Conservation (phyloP, 30 jellyfish, hydroid and myxozoan genomes). For the Hydra vulgaris region DNA sequence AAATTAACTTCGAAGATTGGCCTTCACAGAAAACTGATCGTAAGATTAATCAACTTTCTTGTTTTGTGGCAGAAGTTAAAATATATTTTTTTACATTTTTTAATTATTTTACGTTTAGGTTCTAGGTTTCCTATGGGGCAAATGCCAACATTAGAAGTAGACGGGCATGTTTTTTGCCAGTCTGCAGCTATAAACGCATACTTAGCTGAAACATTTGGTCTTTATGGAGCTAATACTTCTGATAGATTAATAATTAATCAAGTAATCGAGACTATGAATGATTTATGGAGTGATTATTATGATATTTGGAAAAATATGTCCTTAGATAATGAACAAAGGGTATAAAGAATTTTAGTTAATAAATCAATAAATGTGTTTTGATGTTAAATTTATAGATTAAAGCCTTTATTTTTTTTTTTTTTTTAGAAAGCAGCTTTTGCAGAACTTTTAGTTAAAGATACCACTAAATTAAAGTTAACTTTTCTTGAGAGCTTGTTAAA, state of each 20-base stretch:
- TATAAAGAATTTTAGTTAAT: too few relatives aligned
- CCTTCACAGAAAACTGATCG: constrained; percentile 13
- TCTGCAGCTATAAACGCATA: background rate
- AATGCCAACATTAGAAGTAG: constrained; percentile 7
- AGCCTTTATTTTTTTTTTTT: too few relatives aligned
- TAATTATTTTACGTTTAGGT: background rate
- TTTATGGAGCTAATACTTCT: background rate
- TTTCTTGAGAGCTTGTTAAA: constrained; percentile 7
- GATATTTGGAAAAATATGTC: background rate
- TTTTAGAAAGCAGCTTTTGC: background rate
- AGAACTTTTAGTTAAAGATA: background rate
- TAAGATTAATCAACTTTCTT: background rate
- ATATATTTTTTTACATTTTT: background rate
- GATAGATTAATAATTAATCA: background rate
- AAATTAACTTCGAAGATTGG: constrained; percentile 12
- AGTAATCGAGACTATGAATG: background rate
- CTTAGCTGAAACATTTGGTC: background rate
- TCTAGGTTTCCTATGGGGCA: background rate
- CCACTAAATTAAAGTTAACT: background rate
- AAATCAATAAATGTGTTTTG: too few relatives aligned
- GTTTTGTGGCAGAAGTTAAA: background rate
- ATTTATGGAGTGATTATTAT: background rate
- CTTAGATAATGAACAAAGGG: background rate
- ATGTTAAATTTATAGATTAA: too few relatives aligned
- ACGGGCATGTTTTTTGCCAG: background rate